These are phyloP conservation scores for Porites lobata DNA, from an alignment of 92 coral and sea anemone genomes.

Conservation along the genomic window DNA sequence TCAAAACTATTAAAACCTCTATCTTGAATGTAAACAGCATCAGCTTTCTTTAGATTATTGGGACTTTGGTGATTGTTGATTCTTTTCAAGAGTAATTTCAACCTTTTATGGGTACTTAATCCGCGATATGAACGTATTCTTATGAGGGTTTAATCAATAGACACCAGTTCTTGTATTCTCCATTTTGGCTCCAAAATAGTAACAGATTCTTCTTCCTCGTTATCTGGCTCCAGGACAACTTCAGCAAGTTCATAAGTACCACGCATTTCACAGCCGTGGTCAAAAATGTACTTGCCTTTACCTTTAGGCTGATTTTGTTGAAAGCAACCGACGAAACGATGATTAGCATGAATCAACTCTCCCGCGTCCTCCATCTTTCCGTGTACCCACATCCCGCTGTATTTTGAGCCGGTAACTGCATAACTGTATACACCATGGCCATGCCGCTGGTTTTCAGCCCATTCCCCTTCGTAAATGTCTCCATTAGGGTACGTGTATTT, in stretches of 20 bases:
- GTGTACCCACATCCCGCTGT: constrained; percentile 94
- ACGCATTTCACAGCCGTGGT: constrained; percentile 92
- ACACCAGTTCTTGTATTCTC: constrained; percentile 75
- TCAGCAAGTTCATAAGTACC: constrained; percentile 92
- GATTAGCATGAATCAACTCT: constrained; percentile 91
- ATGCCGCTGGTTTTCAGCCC: constrained; percentile 94
- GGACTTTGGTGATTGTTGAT: no score
- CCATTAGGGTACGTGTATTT: constrained; percentile 94
- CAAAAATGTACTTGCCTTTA: constrained; percentile 93
- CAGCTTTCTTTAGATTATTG: no score
- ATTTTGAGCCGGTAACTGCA: constrained; percentile 91
- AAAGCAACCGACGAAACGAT: constrained; percentile 90
- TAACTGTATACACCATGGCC: constrained; percentile 95
- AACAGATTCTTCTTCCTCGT: constrained; percentile 93
- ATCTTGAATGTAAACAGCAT: no score
- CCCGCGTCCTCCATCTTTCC: constrained; percentile 99
- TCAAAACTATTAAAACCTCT: no score
- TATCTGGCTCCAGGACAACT: constrained; percentile 85
- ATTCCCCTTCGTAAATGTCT: constrained; percentile 96
- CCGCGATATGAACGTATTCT: no score
- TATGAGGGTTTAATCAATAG: constrained; percentile 47
- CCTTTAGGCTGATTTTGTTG: constrained; percentile 89
- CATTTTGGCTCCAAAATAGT: constrained; percentile 89
- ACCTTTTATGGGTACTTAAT: no score
- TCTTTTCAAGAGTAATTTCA: no score